Evolutionary conservation across 1,140 invertebrate species (phyloP).

Genomic region (Drosophila repleta): DNA sequence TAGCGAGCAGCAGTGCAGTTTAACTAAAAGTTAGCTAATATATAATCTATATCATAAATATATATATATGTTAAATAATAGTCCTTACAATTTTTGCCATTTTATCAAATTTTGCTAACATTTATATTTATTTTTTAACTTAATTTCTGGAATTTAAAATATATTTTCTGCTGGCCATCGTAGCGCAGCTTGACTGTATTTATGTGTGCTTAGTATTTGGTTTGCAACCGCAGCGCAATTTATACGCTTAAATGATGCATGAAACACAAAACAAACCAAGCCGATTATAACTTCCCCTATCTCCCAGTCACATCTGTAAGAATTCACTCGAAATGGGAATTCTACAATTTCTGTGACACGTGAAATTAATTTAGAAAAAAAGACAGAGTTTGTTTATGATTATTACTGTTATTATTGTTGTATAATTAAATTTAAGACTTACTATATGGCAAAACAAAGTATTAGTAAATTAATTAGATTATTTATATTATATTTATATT

Average conservation of each 20-base stretch:
- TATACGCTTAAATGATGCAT: conserved; percentile 51
- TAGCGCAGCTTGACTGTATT: not conserved
- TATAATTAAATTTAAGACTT: too few species aligned
- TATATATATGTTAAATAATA: too few species aligned
- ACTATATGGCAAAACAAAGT: too few species aligned
- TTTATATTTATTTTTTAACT: too few species aligned
- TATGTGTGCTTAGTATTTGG: conserved; percentile 30
- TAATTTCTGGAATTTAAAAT: not conserved
- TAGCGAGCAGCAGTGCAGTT: not conserved
- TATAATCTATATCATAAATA: too few species aligned
- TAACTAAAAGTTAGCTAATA: conserved; percentile 1
- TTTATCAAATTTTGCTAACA: too few species aligned
- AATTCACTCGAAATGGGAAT: not conserved
- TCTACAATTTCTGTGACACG: not conserved
- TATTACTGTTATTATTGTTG: too few species aligned
- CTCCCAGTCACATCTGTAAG: not conserved
- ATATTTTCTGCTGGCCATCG: not conserved
- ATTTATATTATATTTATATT: too few species aligned
- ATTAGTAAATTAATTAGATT: too few species aligned
- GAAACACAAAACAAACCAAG: conserved; percentile 22
- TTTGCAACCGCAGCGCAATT: conserved; percentile 26
- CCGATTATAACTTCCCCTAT: conserved; percentile 2
- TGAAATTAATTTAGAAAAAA: too few species aligned
- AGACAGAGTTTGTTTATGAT: too few species aligned
- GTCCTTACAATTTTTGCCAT: too few species aligned